Conservation (phyloP, 2,113 vertebrate species). For the Burhinus oedicnemus region DNA sequence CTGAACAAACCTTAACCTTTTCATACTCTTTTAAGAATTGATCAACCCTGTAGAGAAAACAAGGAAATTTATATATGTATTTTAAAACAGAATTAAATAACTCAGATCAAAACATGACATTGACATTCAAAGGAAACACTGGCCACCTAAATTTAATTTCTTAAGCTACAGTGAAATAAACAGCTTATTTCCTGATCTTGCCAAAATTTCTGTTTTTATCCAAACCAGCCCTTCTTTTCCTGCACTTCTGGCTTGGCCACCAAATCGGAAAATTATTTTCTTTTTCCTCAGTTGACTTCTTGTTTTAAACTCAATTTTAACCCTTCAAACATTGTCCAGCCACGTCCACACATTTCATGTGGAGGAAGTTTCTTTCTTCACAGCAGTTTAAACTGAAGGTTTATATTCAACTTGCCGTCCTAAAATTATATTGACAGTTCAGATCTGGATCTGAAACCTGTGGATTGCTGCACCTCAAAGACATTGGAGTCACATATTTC, state of each 20-base stretch:
- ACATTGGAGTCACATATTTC: background rate
- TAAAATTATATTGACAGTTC: background rate
- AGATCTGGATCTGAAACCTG: background rate
- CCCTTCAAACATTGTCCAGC: background rate
- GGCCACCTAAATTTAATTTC: background rate
- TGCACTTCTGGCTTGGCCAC: background rate
- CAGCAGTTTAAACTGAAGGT: background rate
- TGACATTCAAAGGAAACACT: conserved; percentile 48
- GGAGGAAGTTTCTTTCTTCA: background rate
- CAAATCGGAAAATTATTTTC: background rate
- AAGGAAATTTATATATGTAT: conserved; percentile 42
- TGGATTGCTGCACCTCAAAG: background rate
- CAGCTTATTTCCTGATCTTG: background rate
- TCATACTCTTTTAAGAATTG: conserved; percentile 53
- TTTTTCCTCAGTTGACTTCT: background rate
- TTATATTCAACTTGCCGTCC: background rate
- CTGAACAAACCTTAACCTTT: conserved; percentile 66
- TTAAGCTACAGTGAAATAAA: conserved; percentile 5
- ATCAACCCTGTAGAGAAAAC: conserved; percentile 37
- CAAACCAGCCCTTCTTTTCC: background rate
- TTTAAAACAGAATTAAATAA: conserved; percentile 37
- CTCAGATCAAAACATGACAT: conserved; percentile 31
- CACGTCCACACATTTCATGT: background rate
- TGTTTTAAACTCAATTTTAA: background rate
- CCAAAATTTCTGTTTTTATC: background rate